Evolutionary conservation across 2,797 vertebrate genomes (phyloP).

Genomic region (Chiroxiphia lanceolata): DNA sequence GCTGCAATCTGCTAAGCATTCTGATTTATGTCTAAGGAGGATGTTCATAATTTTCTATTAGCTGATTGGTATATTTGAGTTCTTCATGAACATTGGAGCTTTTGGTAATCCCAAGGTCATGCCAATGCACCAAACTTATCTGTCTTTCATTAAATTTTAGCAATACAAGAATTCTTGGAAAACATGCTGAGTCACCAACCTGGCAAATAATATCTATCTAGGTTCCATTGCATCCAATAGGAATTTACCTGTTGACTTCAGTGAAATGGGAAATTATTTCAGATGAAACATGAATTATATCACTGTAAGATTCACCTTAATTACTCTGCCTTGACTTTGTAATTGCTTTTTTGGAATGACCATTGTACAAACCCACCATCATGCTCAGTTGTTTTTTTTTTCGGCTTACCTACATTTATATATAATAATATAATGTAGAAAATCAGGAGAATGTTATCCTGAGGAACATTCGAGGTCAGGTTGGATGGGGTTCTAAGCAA

Average conservation of each 20-base stretch:
- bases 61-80: background rate
- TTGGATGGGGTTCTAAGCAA: background rate
- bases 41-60: background rate
- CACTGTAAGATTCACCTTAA: background rate
- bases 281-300: background rate
- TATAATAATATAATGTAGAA: background rate
- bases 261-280: background rate
- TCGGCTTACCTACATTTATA: background rate
- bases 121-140: background rate
- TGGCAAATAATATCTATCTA: background rate
- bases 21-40: rapidly evolving
- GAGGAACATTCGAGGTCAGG: background rate
- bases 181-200: background rate
- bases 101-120: background rate
- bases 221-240: background rate
- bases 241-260: background rate
- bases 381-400: background rate
- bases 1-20: background rate
- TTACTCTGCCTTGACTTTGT: background rate
- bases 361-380: background rate
- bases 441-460: background rate
- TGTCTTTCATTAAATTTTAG: background rate
- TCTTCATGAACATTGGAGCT: background rate
- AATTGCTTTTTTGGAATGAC: background rate
- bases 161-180: background rate